Evolutionary conservation across 35 echinoderm and acorn worm species (phyloP).

Genomic region (Lytechinus pictus): DNA sequence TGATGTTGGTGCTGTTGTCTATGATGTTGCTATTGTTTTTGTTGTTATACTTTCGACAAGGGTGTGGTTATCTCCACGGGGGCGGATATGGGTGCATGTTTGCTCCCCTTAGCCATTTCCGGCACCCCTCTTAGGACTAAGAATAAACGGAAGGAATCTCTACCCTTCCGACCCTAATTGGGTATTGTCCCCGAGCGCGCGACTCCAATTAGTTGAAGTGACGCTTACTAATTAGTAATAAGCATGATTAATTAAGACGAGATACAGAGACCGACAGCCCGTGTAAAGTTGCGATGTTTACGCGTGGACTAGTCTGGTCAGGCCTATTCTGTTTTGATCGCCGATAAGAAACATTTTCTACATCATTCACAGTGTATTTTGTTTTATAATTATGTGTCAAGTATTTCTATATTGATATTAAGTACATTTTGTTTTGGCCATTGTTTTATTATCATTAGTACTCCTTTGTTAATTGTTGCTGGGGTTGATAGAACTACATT

Average conservation of each 20-base stretch:
- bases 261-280: not conserved
- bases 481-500: too few relatives aligned
- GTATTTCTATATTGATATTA: too few relatives aligned
- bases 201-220: conserved; percentile 40
- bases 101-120: not conserved
- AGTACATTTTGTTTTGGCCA: too few relatives aligned
- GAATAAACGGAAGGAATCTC: not conserved
- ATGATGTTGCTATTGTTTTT: too few relatives aligned
- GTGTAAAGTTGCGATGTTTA: not conserved
- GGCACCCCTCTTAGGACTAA: not conserved
- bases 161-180: not conserved
- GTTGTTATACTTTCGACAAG: not conserved
- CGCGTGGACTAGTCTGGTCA: not conserved
- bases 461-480: too few relatives aligned
- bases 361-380: too few relatives aligned
- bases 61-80: not conserved
- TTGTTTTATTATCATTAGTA: too few relatives aligned
- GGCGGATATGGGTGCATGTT: not conserved
- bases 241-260: conserved; percentile 24
- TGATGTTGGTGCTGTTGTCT: too few relatives aligned
- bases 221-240: not conserved
- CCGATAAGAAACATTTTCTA: too few relatives aligned
- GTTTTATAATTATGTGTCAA: too few relatives aligned
- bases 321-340: not conserved
- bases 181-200: conserved; percentile 22